A percentile compares a stretch with the other conserved stretches of the same genome.
phyloP scores from a whole-genome alignment of 2,888 invertebrate genomes.

The Monopis laevigella region DNA sequence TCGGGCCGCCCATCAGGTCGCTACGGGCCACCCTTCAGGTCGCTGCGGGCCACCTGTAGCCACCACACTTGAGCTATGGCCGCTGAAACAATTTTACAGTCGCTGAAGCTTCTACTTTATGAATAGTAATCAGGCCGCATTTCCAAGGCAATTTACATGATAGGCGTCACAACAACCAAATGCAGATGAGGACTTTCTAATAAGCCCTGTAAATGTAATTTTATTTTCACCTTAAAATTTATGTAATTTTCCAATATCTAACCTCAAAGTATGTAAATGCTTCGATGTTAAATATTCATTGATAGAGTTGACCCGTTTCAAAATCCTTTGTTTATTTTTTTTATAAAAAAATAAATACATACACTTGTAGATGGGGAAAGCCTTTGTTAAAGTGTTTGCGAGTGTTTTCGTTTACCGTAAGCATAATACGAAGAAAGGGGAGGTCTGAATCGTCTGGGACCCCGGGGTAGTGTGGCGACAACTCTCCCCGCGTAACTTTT shows the following conservation, averaged over 20 bases:
- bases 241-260: too few species aligned
- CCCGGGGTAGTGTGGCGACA: constrained; percentile 22
- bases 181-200: constrained; percentile 47
- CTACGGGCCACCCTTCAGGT: constrained; percentile 29
- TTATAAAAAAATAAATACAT: background rate
- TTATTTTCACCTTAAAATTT: constrained; percentile 14
- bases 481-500: constrained; percentile 32
- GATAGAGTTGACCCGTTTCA: too few species aligned
- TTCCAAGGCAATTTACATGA: constrained; percentile 38
- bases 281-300: constrained; percentile 21
- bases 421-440: constrained; percentile 20
- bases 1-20: constrained; percentile 29
- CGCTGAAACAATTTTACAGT: constrained; percentile 28
- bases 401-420: too few species aligned
- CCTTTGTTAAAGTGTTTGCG: too few species aligned
- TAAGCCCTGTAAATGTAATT: constrained; percentile 27
- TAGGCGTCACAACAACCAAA: constrained; percentile 40
- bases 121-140: constrained; percentile 48
- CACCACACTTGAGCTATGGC: background rate
- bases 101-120: constrained; percentile 39
- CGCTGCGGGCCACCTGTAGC: constrained; percentile 19
- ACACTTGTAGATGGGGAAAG: background rate
- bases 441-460: constrained; percentile 18
- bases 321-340: too few species aligned
- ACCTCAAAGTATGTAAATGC: constrained; percentile 21